phyloP scores from a whole-genome alignment of 2,113 vertebrate species.

The Calonectris borealis region DNA sequence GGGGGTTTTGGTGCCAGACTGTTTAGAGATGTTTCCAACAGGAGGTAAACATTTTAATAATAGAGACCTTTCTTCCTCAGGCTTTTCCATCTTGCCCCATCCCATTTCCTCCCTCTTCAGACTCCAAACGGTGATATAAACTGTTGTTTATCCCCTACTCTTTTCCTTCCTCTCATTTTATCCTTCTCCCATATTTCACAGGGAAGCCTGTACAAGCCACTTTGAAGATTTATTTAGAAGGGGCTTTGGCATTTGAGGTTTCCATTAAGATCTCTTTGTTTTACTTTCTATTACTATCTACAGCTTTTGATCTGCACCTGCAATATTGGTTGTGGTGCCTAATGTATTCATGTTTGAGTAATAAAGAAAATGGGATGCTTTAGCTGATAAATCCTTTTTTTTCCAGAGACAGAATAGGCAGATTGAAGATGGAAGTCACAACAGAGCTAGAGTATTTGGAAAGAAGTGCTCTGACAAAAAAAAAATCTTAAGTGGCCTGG shows the following conservation, averaged over 20 bases:
- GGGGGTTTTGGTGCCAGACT: neutral
- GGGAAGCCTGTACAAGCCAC: neutral
- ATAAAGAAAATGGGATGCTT: neutral
- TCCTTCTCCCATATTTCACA: neutral
- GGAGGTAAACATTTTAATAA: constrained; percentile 30
- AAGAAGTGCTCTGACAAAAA: neutral
- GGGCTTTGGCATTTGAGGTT: neutral
- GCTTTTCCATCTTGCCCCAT: neutral
- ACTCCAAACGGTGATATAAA: neutral
- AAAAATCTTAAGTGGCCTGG: neutral
- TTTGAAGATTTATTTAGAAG: constrained; percentile 23
- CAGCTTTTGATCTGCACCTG: constrained; percentile 1
- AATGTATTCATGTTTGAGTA: neutral
- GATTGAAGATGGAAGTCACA: neutral
- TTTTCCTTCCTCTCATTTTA: constrained; percentile 3
- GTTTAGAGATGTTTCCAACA: constrained; percentile 22
- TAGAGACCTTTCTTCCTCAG: neutral
- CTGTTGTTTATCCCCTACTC: constrained; percentile 14
- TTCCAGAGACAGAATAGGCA: neutral
- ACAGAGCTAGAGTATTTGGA: neutral
- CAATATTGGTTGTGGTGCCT: neutral
- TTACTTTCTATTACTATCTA: neutral
- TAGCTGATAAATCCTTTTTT: neutral
- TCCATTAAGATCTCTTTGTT: neutral
- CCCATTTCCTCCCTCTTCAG: neutral